Evolutionary conservation across 2,113 vertebrate species (phyloP).

Genomic region (Eclectus roratus): DNA sequence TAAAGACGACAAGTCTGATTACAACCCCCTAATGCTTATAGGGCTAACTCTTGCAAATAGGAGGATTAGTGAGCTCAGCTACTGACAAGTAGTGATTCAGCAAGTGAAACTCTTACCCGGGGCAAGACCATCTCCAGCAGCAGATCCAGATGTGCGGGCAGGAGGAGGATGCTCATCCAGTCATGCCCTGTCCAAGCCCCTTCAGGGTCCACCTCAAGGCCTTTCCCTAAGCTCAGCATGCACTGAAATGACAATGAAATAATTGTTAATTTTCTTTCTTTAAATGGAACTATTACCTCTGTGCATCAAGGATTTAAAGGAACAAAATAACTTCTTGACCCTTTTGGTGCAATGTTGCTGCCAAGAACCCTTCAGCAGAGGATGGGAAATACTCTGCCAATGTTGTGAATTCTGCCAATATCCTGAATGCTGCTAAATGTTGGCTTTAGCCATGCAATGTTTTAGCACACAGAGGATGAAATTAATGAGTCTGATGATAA

Average conservation of each 20-base stretch:
- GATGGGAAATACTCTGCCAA: background rate
- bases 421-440: background rate
- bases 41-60: background rate
- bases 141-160: background rate
- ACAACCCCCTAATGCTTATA: background rate
- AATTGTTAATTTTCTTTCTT: background rate
- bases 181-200: background rate
- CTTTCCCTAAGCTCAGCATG: background rate
- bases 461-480: background rate
- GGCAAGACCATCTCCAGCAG: background rate
- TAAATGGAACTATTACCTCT: background rate
- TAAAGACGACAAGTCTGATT: background rate
- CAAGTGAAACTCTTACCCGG: background rate
- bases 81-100: background rate
- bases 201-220: background rate
- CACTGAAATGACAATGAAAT: background rate
- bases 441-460: background rate
- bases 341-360: background rate
- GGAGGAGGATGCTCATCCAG: background rate
- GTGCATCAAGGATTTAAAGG: background rate
- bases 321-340: background rate
- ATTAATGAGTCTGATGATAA: constrained; percentile 58
- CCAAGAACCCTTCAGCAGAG: background rate
- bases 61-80: background rate
- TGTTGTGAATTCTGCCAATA: background rate